Evolutionary conservation across 1,140 invertebrate species (phyloP).

Genomic region (Acyrthosiphon pisum): DNA sequence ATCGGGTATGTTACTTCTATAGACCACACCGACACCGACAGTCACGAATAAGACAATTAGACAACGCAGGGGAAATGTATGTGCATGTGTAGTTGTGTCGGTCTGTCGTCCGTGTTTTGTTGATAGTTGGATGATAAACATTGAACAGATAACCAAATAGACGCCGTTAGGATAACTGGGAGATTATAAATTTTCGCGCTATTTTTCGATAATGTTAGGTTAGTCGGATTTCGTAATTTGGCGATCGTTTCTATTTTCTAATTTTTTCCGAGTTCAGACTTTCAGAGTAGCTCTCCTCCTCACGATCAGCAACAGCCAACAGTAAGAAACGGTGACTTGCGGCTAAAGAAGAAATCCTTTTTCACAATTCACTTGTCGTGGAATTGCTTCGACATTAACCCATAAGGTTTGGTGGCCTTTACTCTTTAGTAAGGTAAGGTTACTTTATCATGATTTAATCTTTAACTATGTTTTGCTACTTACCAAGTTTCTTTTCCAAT

Average conservation of each 20-base stretch:
- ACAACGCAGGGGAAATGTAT: not conserved
- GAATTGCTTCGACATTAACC: not conserved
- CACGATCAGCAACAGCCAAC: no score
- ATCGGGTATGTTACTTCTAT: no score
- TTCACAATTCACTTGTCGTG: not conserved
- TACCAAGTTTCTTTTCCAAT: not conserved
- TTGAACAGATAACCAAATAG: not conserved
- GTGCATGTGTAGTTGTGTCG: not conserved
- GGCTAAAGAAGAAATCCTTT: not conserved
- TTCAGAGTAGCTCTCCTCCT: no score
- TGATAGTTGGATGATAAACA: not conserved
- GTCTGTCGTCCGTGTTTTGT: not conserved
- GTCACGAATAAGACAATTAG: no score
- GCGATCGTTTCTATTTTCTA: no score
- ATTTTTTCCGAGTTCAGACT: no score
- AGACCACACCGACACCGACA: no score
- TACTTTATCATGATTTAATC: not conserved
- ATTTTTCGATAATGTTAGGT: not conserved
- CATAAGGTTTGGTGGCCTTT: not conserved
- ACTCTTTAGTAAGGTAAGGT: not conserved
- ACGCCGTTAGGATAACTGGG: not conserved
- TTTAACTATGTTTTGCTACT: not conserved
- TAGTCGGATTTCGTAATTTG: not conserved
- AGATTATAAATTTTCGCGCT: slow-evolving; percentile 31
- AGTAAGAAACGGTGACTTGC: no score